Conservation (phyloP, 2,113 vertebrate species). For the Halcyon senegalensis region DNA sequence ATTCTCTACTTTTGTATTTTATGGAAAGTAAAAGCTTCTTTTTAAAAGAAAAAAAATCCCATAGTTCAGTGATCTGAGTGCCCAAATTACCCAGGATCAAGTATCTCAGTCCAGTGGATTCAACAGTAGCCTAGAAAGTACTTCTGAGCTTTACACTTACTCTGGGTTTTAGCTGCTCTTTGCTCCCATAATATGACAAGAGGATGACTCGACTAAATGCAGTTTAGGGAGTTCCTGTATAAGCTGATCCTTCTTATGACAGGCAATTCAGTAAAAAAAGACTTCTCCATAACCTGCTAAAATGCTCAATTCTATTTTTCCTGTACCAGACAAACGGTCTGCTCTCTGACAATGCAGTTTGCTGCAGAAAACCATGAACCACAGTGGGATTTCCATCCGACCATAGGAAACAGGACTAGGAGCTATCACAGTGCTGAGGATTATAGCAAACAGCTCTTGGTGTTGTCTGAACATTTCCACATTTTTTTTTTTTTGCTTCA, state of each 20-base stretch:
- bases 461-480: neutral
- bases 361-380: neutral
- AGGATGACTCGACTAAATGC: neutral
- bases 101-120: neutral
- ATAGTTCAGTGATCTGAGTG: neutral
- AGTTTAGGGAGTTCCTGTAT: conserved; percentile 1
- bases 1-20: neutral
- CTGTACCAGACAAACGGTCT: neutral
- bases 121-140: neutral
- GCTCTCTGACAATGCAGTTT: neutral
- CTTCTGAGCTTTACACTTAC: neutral
- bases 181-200: neutral
- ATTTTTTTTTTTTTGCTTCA: neutral
- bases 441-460: neutral
- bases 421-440: neutral
- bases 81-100: neutral
- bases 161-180: neutral
- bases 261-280: neutral
- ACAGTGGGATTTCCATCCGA: neutral
- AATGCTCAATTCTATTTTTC: neutral
- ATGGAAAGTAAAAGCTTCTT: neutral
- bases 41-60: neutral
- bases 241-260: neutral
- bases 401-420: neutral
- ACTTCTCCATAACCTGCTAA: neutral